Evolutionary conservation across 2,113 vertebrate genomes (phyloP).

Genomic region (Gambusia affinis): DNA sequence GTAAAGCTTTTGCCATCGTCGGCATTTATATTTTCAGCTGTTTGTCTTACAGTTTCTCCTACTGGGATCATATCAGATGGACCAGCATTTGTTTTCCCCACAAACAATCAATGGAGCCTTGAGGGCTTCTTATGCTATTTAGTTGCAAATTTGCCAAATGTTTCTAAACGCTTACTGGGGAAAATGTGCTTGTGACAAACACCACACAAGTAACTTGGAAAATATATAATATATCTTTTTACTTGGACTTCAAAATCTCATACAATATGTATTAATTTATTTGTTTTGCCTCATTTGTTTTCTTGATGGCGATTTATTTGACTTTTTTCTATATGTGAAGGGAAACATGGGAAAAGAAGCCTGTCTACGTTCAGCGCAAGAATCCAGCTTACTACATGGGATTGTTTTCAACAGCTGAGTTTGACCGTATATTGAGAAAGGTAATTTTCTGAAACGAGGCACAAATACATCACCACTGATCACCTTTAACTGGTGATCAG

Average conservation of each 20-base stretch:
- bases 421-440: conserved; percentile 86
- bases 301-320: background rate
- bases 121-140: background rate
- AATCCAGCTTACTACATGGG: conserved; percentile 87
- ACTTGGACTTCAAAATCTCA: background rate
- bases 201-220: background rate
- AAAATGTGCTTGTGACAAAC: background rate
- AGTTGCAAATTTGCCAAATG: background rate
- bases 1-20: background rate
- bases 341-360: conserved; percentile 90
- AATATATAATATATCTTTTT: background rate
- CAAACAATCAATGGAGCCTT: background rate
- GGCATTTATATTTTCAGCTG: conserved; percentile 1
- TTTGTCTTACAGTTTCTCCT: background rate
- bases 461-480: background rate
- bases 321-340: conserved; percentile 46
- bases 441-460: conserved; percentile 55
- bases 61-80: background rate
- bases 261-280: background rate
- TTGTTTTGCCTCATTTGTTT: background rate
- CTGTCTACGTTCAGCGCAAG: conserved; percentile 85
- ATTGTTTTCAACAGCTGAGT: conserved; percentile 91
- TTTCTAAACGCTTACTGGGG: background rate
- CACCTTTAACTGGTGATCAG: too few species aligned
- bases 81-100: background rate